Evolutionary conservation across 2,797 vertebrate genomes (phyloP), one percentile per base, ranked within the genome.

Genomic region (Chelonia mydas): DNA sequence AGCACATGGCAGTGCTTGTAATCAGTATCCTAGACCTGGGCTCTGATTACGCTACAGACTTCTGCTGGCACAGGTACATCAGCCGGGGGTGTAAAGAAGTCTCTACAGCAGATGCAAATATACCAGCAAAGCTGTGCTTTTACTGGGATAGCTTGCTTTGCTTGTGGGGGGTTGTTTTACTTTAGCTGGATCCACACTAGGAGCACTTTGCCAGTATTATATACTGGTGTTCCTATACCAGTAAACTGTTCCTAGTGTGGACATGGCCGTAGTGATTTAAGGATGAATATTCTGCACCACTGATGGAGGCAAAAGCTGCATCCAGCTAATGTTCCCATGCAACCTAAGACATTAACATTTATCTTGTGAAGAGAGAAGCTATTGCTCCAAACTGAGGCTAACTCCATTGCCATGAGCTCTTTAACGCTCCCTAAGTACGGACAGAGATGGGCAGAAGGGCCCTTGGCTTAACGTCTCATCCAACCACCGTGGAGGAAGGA

Each of bases 331-430:
- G 90, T 57, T 83, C 72, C 79, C 92, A 74, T 2, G 1, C 89
- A 94, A 89, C 80, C 82, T 59, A 49, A 55, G 87, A 94, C 88
- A 88, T 83, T 84, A 28, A 1, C 19, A 68, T 61, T 91, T 84
- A 82, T 81, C 49, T 33, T 74, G 72, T 55, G 78, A 81, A 51
- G 84, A 84, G 94, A 41, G 19, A 83, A 94, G 88, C 49, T 59
- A 13, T 28, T 76, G 41, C 45, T 13, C 23, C 19, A 55, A 65
- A 92, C 1, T 0, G n/a, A 74, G 50, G 1, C 57, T 91, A 77
- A 68, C 21, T 74, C 92, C 82, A 87, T 93, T 94, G 59, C 31
- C 81, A 92, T 78, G 77, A 2, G 50, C 9, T 77, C n/a, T 65
- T 77, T 89, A 11, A 54, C 45, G 59, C 85, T 77, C 81, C 57